Evolutionary conservation across 1,140 invertebrate species (phyloP).

Genomic region (Araneus ventricosus): DNA sequence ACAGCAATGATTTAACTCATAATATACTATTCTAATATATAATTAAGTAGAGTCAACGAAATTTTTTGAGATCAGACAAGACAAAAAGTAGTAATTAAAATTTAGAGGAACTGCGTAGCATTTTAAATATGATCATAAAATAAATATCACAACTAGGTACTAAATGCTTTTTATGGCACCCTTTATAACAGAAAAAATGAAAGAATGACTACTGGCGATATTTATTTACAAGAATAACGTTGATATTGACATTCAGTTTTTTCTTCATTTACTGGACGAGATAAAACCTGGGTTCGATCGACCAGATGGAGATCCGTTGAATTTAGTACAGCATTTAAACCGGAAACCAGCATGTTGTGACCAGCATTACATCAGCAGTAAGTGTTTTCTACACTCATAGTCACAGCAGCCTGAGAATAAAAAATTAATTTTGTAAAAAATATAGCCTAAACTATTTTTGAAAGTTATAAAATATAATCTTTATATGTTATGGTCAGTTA

Average conservation of each 20-base stretch:
- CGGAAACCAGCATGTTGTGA: constrained; percentile 74
- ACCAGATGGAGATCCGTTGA: constrained; percentile 64
- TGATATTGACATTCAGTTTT: not conserved
- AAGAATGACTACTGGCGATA: not conserved
- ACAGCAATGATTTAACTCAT: no score
- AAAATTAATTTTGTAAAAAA: no score
- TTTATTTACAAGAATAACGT: not conserved
- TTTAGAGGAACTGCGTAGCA: not conserved
- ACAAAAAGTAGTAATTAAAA: no score
- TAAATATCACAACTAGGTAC: constrained; percentile 37
- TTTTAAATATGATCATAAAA: not conserved
- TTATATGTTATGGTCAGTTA: no score
- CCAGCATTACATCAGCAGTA: constrained; percentile 64
- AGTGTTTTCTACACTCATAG: constrained; percentile 73
- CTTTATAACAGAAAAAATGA: not conserved
- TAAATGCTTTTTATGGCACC: constrained; percentile 50
- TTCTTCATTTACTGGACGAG: constrained; percentile 34
- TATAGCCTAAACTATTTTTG: no score
- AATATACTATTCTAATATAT: no score
- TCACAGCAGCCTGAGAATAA: constrained; percentile 68
- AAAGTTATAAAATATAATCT: no score
- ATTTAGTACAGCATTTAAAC: constrained; percentile 75
- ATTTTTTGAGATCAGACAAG: no score
- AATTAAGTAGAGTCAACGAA: no score
- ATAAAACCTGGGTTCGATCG: constrained; percentile 55